These are phyloP conservation scores for Brachionus asplanchnoidis DNA, from an alignment of 1,140 invertebrate species.

Conservation along the genomic window DNA sequence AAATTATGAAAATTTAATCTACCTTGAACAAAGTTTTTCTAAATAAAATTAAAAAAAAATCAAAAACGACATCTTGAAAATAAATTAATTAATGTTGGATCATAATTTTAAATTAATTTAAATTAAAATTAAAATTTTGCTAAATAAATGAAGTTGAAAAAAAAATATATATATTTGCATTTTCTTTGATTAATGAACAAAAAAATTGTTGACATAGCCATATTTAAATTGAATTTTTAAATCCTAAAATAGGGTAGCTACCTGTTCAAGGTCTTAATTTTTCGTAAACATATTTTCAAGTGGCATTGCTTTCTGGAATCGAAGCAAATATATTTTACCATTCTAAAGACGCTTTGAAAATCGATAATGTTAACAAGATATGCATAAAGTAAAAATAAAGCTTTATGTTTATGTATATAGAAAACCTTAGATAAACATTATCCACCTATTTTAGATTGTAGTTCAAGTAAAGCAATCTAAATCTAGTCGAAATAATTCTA, in stretches of 20 bases:
- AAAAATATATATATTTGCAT: neutral
- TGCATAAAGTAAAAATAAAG: neutral
- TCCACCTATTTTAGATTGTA: neutral
- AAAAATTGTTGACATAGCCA: neutral
- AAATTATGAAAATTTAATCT: neutral
- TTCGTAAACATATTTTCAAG: neutral
- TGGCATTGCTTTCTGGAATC: neutral
- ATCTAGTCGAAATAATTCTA: neutral
- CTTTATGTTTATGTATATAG: neutral
- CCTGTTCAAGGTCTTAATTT: neutral
- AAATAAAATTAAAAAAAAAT: neutral
- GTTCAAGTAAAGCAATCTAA: neutral
- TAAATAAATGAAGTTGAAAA: neutral
- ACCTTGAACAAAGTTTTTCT: neutral
- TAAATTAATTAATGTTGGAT: neutral
- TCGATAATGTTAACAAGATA: neutral
- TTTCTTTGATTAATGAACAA: neutral
- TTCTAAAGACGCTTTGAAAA: neutral
- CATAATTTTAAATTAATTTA: too few relatives aligned
- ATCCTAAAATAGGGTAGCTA: neutral
- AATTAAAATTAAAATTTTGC: too few relatives aligned
- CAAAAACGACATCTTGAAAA: neutral
- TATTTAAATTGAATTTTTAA: neutral
- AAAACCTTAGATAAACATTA: neutral
- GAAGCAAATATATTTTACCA: neutral